phyloP scores from a whole-genome alignment of 2,113 vertebrate genomes.

The Tenebrosternarchus preto region DNA sequence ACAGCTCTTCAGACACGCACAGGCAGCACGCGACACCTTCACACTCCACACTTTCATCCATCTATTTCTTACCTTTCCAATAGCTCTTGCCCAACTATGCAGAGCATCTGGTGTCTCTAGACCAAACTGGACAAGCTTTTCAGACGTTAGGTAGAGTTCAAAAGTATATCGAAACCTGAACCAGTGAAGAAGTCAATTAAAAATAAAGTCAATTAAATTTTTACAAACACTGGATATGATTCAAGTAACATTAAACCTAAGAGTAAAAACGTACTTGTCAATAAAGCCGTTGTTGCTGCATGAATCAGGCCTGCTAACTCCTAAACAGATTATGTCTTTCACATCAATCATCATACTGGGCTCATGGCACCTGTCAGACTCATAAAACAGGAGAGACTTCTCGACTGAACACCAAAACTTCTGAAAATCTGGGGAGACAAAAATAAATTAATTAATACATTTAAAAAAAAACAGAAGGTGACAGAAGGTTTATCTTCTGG shows the following conservation, averaged over 20 bases:
- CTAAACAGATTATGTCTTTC: constrained; percentile 81
- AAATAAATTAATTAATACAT: neutral
- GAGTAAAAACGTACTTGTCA: constrained; percentile 74
- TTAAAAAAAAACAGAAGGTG: neutral
- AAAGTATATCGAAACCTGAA: constrained; percentile 90
- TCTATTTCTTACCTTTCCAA: constrained; percentile 82
- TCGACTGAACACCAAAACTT: constrained; percentile 85
- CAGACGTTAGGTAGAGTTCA: constrained; percentile 84
- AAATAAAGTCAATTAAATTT: neutral
- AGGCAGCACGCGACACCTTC: neutral
- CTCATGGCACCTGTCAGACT: constrained; percentile 77
- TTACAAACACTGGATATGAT: neutral
- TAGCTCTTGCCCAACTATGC: constrained; percentile 86
- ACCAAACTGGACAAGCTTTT: constrained; percentile 88
- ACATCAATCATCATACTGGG: constrained; percentile 75
- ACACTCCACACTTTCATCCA: neutral
- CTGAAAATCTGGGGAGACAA: constrained; percentile 79
- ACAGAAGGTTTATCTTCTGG: neutral
- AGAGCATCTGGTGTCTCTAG: constrained; percentile 80
- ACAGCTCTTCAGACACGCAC: constrained; percentile 20
- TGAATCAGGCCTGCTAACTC: constrained; percentile 72
- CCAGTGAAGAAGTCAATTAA: neutral
- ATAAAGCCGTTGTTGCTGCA: constrained; percentile 69
- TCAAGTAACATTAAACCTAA: neutral
- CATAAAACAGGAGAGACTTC: constrained; percentile 78